Evolutionary conservation across 2,113 vertebrate genomes (phyloP), one percentile per base, ranked within the genome.

Genomic region (Lophotis ruficrista): DNA sequence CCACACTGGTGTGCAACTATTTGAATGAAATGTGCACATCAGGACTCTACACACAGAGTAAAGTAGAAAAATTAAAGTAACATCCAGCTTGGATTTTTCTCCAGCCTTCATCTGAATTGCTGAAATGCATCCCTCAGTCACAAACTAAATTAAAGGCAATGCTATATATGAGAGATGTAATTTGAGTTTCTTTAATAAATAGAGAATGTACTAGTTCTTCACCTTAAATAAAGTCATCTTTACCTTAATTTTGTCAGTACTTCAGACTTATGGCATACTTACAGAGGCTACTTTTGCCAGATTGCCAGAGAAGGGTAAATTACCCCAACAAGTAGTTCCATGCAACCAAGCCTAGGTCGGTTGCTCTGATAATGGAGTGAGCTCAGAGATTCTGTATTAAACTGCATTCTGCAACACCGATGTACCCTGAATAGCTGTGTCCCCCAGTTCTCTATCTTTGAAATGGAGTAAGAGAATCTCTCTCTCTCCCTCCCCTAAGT

Each of bases 11-110:
- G 58, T 66, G 73, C 54, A 93, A 77, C 17, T 79, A 62, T 82
- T 87, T 65, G 60, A 95, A 90, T 71, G 51, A 93, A 93, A 92
- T 38, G 45, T 79, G 72, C 77, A 57, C 72, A 54, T 81, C 83
- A 82, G 65, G 60, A 84, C 54, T 80, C 45, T 58, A 71, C 53
- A 77, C 15, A 72, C 14, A 54, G 35, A 91, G 61, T 24, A 84
- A 68, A 88, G 43, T 30, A 53, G 27, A 57, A 84, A 75, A 87
- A 89, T 60, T 25, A 56, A 75, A 87, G 51, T 45, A 76, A 57
- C 28, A 83, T 72, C 60, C 57, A 65, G 17, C 25, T 62, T 53
- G 19, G 60, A 50, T 68, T 75, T 56, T 68, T 18, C 31, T 30
- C 5, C 20, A 76, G 47, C 16, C 50, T 48, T 88, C 41, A 61